phyloP scores from a whole-genome alignment of 1,140 invertebrate genomes.

The Caenorhabditis briggsae region DNA sequence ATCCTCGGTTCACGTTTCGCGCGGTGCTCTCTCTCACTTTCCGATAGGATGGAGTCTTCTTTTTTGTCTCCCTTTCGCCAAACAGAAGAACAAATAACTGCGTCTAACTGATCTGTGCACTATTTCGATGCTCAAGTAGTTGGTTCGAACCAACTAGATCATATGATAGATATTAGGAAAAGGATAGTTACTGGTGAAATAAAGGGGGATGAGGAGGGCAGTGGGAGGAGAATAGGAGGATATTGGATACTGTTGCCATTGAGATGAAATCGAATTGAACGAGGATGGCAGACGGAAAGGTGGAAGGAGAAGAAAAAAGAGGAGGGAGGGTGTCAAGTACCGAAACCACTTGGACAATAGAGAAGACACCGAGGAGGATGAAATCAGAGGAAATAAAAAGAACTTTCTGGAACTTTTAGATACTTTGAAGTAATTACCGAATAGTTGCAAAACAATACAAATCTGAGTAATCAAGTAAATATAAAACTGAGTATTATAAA shows the following conservation, averaged over 20 bases:
- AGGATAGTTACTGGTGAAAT: conserved; percentile 44
- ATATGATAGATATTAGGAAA: conserved; percentile 52
- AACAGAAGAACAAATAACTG: conserved; percentile 53
- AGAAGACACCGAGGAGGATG: background rate
- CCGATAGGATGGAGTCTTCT: conserved; percentile 16
- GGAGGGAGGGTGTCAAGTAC: conserved; percentile 8
- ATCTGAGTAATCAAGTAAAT: too few relatives aligned
- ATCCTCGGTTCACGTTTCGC: conserved; percentile 55
- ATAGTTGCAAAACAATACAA: too few relatives aligned
- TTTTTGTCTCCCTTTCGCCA: conserved; percentile 35
- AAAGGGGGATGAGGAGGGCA: background rate
- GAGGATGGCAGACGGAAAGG: conserved; percentile 2
- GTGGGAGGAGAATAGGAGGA: background rate
- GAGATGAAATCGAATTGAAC: background rate
- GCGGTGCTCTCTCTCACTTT: conserved; percentile 16
- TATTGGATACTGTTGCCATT: conserved; percentile 54
- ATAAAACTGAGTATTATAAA: too few relatives aligned
- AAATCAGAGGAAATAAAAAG: background rate
- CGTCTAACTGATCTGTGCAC: conserved; percentile 6
- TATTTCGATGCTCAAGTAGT: conserved; percentile 38
- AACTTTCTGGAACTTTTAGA: background rate
- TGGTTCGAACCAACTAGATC: conserved; percentile 51
- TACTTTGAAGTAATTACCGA: too few relatives aligned
- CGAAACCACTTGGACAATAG: conserved; percentile 36
- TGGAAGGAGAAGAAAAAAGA: background rate